Conservation (phyloP, 2,797 vertebrate genomes). For the Sebastes aleutianus region DNA sequence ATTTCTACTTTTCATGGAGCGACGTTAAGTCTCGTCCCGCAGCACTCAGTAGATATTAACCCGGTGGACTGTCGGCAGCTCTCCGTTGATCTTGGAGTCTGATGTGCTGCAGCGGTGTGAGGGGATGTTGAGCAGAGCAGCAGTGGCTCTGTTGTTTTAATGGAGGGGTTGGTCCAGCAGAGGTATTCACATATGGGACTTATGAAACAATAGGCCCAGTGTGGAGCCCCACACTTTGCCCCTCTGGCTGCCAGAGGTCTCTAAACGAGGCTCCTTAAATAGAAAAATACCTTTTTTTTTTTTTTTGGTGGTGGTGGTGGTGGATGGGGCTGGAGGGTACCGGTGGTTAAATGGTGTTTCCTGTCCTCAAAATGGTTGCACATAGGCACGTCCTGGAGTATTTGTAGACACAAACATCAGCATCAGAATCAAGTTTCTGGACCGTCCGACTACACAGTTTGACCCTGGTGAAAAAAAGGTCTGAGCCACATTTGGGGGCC, state of each 20-base stretch:
- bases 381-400: neutral
- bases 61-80: slow-evolving; percentile 23
- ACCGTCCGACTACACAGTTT: slow-evolving; percentile 30
- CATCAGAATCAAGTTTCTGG: slow-evolving; percentile 15
- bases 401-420: slow-evolving; percentile 44
- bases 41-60: neutral
- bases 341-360: slow-evolving; percentile 72
- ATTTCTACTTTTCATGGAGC: neutral
- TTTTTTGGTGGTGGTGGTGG: slow-evolving; percentile 30
- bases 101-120: slow-evolving; percentile 48
- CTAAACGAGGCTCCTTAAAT: slow-evolving; percentile 77
- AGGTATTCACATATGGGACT: slow-evolving; percentile 81
- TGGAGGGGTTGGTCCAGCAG: slow-evolving; percentile 64
- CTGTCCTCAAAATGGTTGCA: slow-evolving; percentile 55
- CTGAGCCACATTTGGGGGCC: slow-evolving; percentile 52
- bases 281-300: slow-evolving; percentile 70
- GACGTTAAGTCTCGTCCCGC: neutral
- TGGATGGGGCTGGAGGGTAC: slow-evolving; percentile 31
- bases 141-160: slow-evolving; percentile 74
- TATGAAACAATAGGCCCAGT: slow-evolving; percentile 82
- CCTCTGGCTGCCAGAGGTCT: slow-evolving; percentile 73
- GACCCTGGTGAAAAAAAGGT: slow-evolving; percentile 34
- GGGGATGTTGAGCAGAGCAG: slow-evolving; percentile 67
- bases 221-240: slow-evolving; percentile 76
- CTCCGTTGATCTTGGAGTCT: slow-evolving; percentile 50